Evolutionary conservation across 30 jellyfish, hydroid and myxozoan genomes (phyloP), one percentile per base, ranked within the genome.

Genomic region (Phacellophora camtschatica): DNA sequence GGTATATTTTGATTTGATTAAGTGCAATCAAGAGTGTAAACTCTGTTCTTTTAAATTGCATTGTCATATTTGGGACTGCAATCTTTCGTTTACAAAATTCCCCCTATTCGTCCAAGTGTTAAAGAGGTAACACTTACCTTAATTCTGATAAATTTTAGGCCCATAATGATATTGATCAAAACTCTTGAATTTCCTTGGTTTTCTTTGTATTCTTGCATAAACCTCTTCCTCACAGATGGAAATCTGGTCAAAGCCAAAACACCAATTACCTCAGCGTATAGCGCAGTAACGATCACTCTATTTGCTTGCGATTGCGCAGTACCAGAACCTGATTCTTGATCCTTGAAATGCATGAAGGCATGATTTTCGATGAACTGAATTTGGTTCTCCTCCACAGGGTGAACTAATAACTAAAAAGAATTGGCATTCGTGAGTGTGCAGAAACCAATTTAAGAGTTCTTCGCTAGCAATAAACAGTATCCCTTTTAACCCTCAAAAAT

Each of bases 261-360:
- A 49, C 99, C 99, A 72, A 94, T 94, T 11, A 94, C 97, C 69
- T 94, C 99, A 19, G 99, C 99, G 63, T 94, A 86, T 48, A 94
- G 78, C 0, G 99, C 99, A 1, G 99, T 94, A 36, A 94, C 96
- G 30, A 94, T 94, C 65, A 53, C 81, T 54, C 95, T 91, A 68
- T 94, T 94, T 8, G 80, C 69, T 41, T 91, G 94, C 20, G 95
- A 82, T 41, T 66, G 87, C 2, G 91, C 7, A 11, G 89, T 22
- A 5, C 89, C 82, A 15, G 94, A 53, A 1, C 79, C 84, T 10
- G 91, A 49, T 13, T 78, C 84, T 42, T 86, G 88, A 53, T 86
- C 96, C 53, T 94, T 94, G 77, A 94, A 87, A 33, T 94, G 99
- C 57, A 74, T 82, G 86, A 94, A 94, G 28, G 99, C 97, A 43